Percentiles rank a stretch among this genome's conserved stretches.
phyloP scores from a whole-genome alignment of 2,113 vertebrate species.

The Catharus fuscescens region DNA sequence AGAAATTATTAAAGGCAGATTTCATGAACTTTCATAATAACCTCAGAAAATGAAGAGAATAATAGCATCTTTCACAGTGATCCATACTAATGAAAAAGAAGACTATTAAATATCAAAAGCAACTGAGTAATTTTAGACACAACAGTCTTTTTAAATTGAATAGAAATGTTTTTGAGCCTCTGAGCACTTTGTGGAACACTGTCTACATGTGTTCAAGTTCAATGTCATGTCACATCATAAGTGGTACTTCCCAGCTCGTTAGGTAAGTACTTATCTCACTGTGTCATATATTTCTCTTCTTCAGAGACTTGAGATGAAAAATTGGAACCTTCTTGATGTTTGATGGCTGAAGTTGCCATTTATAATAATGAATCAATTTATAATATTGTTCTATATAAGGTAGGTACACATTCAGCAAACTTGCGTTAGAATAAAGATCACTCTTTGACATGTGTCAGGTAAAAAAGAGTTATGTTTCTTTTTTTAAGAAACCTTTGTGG shows the following conservation, averaged over 20 bases:
- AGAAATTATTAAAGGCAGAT: background rate
- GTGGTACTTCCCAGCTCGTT: background rate
- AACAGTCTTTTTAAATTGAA: background rate
- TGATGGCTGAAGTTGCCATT: background rate
- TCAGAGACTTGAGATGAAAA: background rate
- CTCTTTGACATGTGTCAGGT: fast-evolving
- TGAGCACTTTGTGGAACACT: background rate
- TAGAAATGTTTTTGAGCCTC: background rate
- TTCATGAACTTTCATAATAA: background rate
- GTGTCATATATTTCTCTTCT: background rate
- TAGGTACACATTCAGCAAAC: background rate
- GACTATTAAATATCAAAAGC: background rate
- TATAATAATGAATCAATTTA: background rate
- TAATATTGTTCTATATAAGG: too few relatives aligned
- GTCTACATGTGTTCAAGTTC: background rate
- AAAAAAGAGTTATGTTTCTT: background rate
- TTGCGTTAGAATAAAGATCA: background rate
- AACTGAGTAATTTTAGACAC: background rate
- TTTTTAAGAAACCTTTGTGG: fast-evolving
- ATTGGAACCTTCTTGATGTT: background rate
- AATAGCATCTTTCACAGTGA: background rate
- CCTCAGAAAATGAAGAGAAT: background rate
- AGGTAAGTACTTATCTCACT: background rate
- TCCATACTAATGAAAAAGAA: background rate
- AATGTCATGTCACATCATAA: fast-evolving